Percentiles rank a stretch among this genome's conserved stretches.
Conservation (phyloP, 1,140 invertebrate species). For the Trachelipus rathkii region DNA sequence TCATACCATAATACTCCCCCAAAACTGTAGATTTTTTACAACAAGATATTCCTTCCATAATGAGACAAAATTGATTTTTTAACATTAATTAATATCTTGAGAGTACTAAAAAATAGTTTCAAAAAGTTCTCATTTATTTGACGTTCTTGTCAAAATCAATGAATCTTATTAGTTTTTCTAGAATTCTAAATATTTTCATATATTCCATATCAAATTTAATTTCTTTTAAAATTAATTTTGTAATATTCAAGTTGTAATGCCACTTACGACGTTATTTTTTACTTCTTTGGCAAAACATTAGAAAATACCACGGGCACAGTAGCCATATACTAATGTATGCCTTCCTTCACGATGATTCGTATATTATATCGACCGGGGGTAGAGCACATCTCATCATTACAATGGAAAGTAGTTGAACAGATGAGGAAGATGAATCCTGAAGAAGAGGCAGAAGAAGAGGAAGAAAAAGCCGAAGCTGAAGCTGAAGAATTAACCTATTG, state of each 20-base stretch:
- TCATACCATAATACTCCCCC: too few relatives aligned
- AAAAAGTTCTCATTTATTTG: too few relatives aligned
- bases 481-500: too few relatives aligned
- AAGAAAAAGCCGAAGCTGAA: too few relatives aligned
- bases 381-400: constrained; percentile 78
- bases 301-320: constrained; percentile 76
- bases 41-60: too few relatives aligned
- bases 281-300: constrained; percentile 67
- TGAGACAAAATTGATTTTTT: too few relatives aligned
- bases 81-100: too few relatives aligned
- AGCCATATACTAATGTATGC: constrained; percentile 80
- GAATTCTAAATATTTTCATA: neutral
- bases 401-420: constrained; percentile 60
- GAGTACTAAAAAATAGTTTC: too few relatives aligned
- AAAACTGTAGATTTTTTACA: too few relatives aligned
- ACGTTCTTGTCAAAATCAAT: too few relatives aligned
- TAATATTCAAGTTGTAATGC: neutral
- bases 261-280: constrained; percentile 31
- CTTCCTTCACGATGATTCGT: constrained; percentile 74
- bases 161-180: neutral
- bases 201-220: neutral
- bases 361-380: constrained; percentile 76
- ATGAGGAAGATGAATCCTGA: neutral
- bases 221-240: neutral
- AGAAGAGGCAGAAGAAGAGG: too few relatives aligned